Evolutionary conservation across 2,113 vertebrate genomes (phyloP).

Genomic region (Patagioenas fasciata): DNA sequence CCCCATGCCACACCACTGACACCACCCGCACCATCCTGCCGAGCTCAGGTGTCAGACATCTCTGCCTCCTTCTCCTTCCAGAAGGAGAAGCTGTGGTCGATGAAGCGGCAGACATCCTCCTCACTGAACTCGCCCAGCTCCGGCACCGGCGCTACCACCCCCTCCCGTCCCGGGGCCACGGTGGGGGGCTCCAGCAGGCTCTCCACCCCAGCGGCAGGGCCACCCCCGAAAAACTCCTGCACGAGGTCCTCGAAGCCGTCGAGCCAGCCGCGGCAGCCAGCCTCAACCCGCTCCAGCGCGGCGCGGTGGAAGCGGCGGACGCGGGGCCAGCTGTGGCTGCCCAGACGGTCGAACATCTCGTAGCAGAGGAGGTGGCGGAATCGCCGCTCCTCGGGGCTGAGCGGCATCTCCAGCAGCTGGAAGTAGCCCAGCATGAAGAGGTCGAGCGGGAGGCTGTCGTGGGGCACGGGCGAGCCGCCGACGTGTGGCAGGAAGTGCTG

Average conservation of each 20-base stretch:
- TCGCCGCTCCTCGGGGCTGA: constrained; percentile 89
- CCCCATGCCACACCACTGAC: neutral
- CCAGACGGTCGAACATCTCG: constrained; percentile 95
- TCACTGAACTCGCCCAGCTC: constrained; percentile 94
- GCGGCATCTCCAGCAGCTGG: constrained; percentile 95
- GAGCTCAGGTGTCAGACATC: constrained; percentile 86
- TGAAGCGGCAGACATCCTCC: constrained; percentile 93
- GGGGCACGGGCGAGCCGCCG: constrained; percentile 78
- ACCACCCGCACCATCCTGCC: neutral
- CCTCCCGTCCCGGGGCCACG: neutral
- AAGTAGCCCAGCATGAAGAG: constrained; percentile 99
- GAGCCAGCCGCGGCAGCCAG: constrained; percentile 81
- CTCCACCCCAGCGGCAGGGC: neutral
- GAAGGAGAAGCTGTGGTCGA: constrained; percentile 96
- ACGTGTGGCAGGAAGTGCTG: constrained; percentile 92
- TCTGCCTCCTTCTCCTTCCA: constrained; percentile 97
- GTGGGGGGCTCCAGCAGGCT: neutral
- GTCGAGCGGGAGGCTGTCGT: constrained; percentile 90
- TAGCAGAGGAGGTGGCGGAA: constrained; percentile 96
- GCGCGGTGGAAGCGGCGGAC: constrained; percentile 90
- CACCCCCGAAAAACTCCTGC: constrained; percentile 85
- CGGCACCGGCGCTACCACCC: neutral
- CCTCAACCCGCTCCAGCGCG: constrained; percentile 86
- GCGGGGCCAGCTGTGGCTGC: constrained; percentile 88
- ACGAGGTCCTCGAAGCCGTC: constrained; percentile 94